Percentiles rank a stretch among this genome's conserved stretches.
Evolutionary conservation across 2,113 vertebrate genomes (phyloP).

Genomic region (Sprattus sprattus): DNA sequence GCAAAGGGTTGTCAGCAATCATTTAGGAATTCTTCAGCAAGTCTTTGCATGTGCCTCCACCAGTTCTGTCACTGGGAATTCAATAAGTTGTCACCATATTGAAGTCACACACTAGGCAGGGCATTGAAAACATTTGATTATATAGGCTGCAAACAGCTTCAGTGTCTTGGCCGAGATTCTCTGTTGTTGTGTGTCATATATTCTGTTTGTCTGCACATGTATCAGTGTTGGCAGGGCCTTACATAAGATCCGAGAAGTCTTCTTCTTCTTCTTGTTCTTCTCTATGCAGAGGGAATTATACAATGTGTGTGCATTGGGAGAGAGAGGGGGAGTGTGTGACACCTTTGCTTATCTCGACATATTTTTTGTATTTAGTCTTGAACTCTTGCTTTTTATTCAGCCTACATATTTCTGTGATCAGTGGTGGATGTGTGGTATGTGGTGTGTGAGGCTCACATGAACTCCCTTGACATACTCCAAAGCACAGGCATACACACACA

Average conservation of each 20-base stretch:
- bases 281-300: background rate
- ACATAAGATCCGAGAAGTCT: background rate
- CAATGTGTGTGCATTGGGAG: constrained; percentile 3
- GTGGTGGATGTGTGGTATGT: background rate
- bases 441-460: background rate
- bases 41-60: background rate
- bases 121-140: too few relatives aligned
- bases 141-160: background rate
- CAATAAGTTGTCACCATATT: background rate
- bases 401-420: background rate
- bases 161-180: background rate
- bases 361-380: background rate
- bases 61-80: background rate
- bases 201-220: background rate
- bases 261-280: background rate
- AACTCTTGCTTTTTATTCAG: constrained; percentile 1
- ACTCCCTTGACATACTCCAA: background rate
- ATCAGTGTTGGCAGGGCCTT: background rate
- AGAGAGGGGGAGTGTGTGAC: background rate
- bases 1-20: background rate
- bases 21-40: background rate
- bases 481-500: background rate
- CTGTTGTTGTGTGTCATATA: background rate
- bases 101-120: background rate
- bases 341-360: background rate